Base-by-base conservation (phyloP, 1,140 invertebrate species). In the Calycopis cecrops region DNA sequence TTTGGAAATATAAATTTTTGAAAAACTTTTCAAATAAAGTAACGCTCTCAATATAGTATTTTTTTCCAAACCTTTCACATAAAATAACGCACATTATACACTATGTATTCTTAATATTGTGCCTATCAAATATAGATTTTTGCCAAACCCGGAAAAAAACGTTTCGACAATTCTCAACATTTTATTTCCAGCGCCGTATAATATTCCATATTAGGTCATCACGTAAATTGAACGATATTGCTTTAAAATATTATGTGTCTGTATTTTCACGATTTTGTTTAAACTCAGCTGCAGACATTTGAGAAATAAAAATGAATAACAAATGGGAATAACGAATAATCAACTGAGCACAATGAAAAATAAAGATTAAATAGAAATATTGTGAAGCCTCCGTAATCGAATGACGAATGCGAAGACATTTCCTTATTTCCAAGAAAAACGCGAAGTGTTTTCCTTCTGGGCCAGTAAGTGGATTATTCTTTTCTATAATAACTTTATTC, bases 401-500 rank as follows among this genome's bases (percentile, higher is more conserved):
- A 84, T 81, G 69, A 80, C 55, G 66, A 69, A 66, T 57, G 71
- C 49, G 65, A 72, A 65, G 40, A 17, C 72, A 59, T 74, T 61
- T 61, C 62, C 57, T 71, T 58, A 67, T 71, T 67, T 58, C 67
- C 62, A 59, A 61, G 64, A 76, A 76, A 77, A 67, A 62, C 42
- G 52, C 54, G 52, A 60, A 62, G 57, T 68, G 66, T 66, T 75
- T 63, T 64, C 62, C 60, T 54, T 55, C 44, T 52, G 54, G 57
- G 57, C 64, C 63, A 64, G 72, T 82, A 82, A 85, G 67, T 73
- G 69, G 74, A 80, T 82, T 85, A 82, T 85, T 77, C 71, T 79
- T 76, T 80, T 80, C 65, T 71, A 78, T 79, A 80, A 79, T 80
- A 79, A 77, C 69, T 79, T 81, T 79, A 80, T 77, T 80, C 67